Base-by-base conservation (phyloP, 1,140 invertebrate genomes). In the Zophobas atratus region DNA sequence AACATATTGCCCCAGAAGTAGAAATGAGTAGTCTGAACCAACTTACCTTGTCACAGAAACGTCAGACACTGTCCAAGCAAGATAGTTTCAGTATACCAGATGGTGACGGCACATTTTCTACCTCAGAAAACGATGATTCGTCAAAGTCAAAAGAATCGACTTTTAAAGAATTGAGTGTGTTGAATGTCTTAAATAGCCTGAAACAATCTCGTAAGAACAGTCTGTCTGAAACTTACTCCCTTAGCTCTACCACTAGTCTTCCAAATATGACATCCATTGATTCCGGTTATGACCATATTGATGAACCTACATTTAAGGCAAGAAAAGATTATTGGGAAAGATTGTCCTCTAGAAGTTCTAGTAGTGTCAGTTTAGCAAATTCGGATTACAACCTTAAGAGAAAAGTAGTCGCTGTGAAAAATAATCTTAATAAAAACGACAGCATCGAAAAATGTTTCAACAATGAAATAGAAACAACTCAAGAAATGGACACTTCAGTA, bases 1-100 rank as follows among this genome's bases (percentile, higher is more conserved):
- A 75, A 39, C 82, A 82, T 83, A 83, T 80, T 82, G 82, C 63
- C 36, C 72, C 76, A 38, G 82, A 82, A 82, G 81, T 79, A 70
- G 49, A 51, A 48, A 57, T 39, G 8, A 53, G 46, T 74, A 56
- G 51, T 53, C 38, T 55, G 51, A 74, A 75, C 41, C 53, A 43
- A 60, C 46, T 75, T 33, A 56, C 53, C 3, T 34, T 56, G 6
- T 49, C 51, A 1, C 38, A 75, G 34, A 75, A 75, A 75, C 72
- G 72, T 46, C 57, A 60, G 48, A n/a, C 8, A 0, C 48, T 75
- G 1, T n/a, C 38, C 39, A 75, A 75, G 33, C 51, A 75, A 33
- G 35, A 60, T 6, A 75, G 38, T 60, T 35, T 56, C n/a, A 74
- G 39, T 56, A 34, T 41, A 2, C 55, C 71, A 56, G 55, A 71